phyloP scores from a whole-genome alignment of 2,797 vertebrate genomes.

The Odontamblyopus lacepedii region DNA sequence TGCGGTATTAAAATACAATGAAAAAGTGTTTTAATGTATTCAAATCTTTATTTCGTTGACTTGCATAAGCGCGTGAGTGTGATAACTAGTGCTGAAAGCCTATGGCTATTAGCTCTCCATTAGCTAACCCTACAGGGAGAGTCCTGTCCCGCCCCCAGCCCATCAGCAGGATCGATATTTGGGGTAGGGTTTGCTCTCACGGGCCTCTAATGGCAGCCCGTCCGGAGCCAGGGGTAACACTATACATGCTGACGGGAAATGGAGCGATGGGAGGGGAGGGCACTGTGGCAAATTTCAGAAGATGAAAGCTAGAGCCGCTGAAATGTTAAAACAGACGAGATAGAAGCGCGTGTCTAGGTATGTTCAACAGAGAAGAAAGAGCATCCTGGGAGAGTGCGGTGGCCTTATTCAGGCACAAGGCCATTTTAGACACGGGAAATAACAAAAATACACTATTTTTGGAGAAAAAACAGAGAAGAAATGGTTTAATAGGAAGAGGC shows the following conservation, averaged over 20 bases:
- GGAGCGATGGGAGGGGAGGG: slow-evolving; percentile 49
- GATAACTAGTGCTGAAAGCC: slow-evolving; percentile 59
- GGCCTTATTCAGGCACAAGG: slow-evolving; percentile 24
- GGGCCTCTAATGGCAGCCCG: slow-evolving; percentile 95
- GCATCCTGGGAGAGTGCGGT: not conserved
- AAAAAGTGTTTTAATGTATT: not conserved
- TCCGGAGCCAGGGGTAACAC: slow-evolving; percentile 91
- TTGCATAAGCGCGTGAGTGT: slow-evolving; percentile 40
- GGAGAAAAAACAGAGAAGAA: slow-evolving; percentile 10
- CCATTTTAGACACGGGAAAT: not conserved
- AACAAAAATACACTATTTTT: slow-evolving; percentile 15
- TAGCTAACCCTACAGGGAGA: slow-evolving; percentile 70
- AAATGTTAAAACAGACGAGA: slow-evolving; percentile 35
- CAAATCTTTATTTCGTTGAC: slow-evolving; percentile 22
- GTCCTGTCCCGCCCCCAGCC: slow-evolving; percentile 89
- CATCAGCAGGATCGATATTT: slow-evolving; percentile 95
- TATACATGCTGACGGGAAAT: slow-evolving; percentile 85
- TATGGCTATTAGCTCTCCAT: slow-evolving; percentile 64
- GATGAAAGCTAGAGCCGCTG: slow-evolving; percentile 52
- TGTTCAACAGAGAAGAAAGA: slow-evolving; percentile 18
- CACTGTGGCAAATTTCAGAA: slow-evolving; percentile 27
- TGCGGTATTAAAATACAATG: not conserved
- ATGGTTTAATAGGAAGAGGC: not conserved
- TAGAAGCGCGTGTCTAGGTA: slow-evolving; percentile 8
- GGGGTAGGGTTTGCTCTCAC: slow-evolving; percentile 92